phyloP scores from a whole-genome alignment of 2,113 vertebrate species.

The Orycteropus afer region DNA sequence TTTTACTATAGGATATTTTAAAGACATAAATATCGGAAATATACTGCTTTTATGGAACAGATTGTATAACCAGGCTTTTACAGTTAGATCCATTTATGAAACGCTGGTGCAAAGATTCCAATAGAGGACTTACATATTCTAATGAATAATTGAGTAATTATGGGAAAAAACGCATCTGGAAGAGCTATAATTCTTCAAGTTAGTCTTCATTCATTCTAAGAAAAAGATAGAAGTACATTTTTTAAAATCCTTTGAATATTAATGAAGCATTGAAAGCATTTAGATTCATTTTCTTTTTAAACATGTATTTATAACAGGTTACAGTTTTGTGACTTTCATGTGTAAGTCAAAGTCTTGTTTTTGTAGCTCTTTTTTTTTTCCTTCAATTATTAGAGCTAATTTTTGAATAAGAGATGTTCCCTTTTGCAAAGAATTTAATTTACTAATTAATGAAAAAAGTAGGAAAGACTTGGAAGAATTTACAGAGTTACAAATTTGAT shows the following conservation, averaged over 20 bases:
- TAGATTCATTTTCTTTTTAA: conserved; percentile 60
- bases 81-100: conserved; percentile 70
- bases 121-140: conserved; percentile 71
- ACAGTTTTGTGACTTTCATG: conserved; percentile 61
- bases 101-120: conserved; percentile 66
- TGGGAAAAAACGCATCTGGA: not conserved
- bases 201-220: conserved; percentile 62
- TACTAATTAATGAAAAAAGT: conserved; percentile 36
- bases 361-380: conserved; percentile 10
- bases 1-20: conserved; percentile 76
- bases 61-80: conserved; percentile 68
- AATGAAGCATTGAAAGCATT: conserved; percentile 71
- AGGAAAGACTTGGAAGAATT: conserved; percentile 16
- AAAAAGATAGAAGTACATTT: conserved; percentile 20
- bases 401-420: conserved; percentile 26
- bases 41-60: conserved; percentile 72
- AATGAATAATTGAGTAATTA: conserved; percentile 76
- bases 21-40: conserved; percentile 79
- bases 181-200: conserved; percentile 57
- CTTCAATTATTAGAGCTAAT: not conserved
- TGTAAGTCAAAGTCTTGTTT: conserved; percentile 51
- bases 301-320: conserved; percentile 68
- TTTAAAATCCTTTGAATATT: conserved; percentile 60
- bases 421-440: conserved; percentile 40
- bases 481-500: conserved; percentile 29